These are phyloP conservation scores for Thunnus albacares DNA, from an alignment of 2,797 vertebrate species.

Conservation along the genomic window DNA sequence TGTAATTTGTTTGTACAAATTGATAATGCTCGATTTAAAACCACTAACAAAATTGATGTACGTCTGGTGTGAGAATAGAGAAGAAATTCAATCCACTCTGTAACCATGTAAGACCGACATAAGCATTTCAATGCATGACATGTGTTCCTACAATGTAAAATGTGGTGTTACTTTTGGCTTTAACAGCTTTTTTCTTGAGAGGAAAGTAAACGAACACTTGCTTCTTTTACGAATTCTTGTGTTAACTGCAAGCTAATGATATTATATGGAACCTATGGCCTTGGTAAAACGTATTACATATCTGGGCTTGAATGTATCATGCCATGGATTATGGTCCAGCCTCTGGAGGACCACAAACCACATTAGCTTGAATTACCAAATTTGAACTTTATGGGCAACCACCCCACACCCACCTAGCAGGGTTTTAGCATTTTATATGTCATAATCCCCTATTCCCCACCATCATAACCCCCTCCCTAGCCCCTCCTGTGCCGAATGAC, in stretches of 20 bases:
- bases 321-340: conserved; percentile 87
- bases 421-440: conserved; percentile 91
- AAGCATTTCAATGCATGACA: conserved; percentile 73
- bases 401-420: conserved; percentile 78
- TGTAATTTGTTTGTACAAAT: conserved; percentile 67
- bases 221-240: conserved; percentile 82
- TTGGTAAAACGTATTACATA: conserved; percentile 90
- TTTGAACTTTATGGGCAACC: conserved; percentile 88
- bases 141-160: conserved; percentile 75
- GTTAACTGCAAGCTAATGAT: conserved; percentile 85
- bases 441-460: conserved; percentile 86
- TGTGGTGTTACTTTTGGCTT: conserved; percentile 79
- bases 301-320: conserved; percentile 90
- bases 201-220: conserved; percentile 75
- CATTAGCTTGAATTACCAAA: conserved; percentile 91
- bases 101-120: conserved; percentile 70
- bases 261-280: conserved; percentile 89
- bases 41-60: conserved; percentile 30
- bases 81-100: conserved; percentile 69
- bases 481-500: conserved; percentile 86
- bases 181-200: conserved; percentile 67
- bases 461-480: conserved; percentile 76
- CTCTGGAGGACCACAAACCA: conserved; percentile 90
- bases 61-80: conserved; percentile 51
- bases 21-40: conserved; percentile 48